Evolutionary conservation across 2,888 invertebrate species (phyloP).

Genomic region (Timema podura): DNA sequence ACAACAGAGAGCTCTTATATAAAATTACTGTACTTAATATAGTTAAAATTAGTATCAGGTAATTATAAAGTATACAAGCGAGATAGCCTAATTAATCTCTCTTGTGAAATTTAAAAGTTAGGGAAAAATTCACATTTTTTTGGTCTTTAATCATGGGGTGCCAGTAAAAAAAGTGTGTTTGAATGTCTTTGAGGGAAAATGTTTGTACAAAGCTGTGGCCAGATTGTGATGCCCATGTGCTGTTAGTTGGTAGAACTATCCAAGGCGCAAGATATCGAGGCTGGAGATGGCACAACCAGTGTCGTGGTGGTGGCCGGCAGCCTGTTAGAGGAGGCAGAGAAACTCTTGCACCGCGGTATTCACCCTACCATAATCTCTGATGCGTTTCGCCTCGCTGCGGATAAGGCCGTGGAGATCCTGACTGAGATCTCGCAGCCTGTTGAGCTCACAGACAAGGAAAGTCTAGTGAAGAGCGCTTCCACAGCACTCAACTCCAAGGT

Average conservation of each 20-base stretch:
- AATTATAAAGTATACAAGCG: neutral
- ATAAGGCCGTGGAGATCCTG: constrained; percentile 72
- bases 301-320: constrained; percentile 98
- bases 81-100: neutral
- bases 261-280: constrained; percentile 97
- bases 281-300: constrained; percentile 98
- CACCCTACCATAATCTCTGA: constrained; percentile 98
- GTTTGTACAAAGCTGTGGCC: neutral
- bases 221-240: constrained; percentile 14
- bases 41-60: too few relatives aligned
- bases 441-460: constrained; percentile 79
- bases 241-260: constrained; percentile 92
- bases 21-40: too few relatives aligned
- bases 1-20: too few relatives aligned
- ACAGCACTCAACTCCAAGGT: constrained; percentile 96
- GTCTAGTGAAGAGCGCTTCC: constrained; percentile 89
- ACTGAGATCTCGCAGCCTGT: constrained; percentile 81
- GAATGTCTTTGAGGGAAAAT: too few relatives aligned
- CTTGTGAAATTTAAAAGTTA: neutral
- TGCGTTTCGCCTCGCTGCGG: constrained; percentile 85
- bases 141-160: neutral
- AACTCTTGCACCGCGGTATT: constrained; percentile 87
- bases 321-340: constrained; percentile 89
- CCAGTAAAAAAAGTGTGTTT: neutral
- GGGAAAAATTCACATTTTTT: neutral